These are phyloP conservation scores for Mohoua ochrocephala DNA, from an alignment of 2,113 vertebrate genomes.

Conservation along the genomic window DNA sequence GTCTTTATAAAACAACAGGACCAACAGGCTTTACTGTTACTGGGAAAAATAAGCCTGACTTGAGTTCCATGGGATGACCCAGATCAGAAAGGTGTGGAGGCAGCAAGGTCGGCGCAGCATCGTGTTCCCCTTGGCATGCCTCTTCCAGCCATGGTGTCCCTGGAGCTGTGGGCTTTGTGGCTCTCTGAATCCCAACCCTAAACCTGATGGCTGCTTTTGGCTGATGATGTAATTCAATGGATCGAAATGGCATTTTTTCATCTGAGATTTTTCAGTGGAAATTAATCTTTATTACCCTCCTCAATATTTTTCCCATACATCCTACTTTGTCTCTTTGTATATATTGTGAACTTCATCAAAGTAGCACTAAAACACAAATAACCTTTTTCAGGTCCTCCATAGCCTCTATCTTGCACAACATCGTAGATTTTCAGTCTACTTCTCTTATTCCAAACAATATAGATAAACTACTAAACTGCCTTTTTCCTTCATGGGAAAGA, in stretches of 20 bases:
- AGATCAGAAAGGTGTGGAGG: neutral
- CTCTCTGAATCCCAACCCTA: neutral
- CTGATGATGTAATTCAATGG: neutral
- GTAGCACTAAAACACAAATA: neutral
- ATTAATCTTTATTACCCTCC: neutral
- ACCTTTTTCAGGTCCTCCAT: neutral
- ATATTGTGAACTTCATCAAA: neutral
- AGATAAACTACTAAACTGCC: neutral
- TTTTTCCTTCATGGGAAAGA: neutral
- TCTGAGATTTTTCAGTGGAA: neutral
- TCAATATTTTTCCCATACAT: neutral
- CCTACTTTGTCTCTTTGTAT: neutral
- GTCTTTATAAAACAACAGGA: neutral
- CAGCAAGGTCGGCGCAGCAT: neutral
- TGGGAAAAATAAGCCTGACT: neutral
- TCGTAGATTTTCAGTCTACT: neutral
- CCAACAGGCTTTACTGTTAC: neutral
- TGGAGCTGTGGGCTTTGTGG: neutral
- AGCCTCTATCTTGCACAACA: neutral
- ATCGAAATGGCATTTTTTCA: neutral
- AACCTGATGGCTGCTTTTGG: neutral
- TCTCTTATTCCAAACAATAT: neutral
- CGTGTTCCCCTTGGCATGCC: fast-evolving
- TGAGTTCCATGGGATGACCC: neutral
- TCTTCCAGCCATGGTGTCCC: neutral